Percentiles rank a stretch among this genome's conserved stretches.
These are phyloP conservation scores for Napeogenes sylphis DNA, from an alignment of 2,888 invertebrate genomes.

Conservation along the genomic window DNA sequence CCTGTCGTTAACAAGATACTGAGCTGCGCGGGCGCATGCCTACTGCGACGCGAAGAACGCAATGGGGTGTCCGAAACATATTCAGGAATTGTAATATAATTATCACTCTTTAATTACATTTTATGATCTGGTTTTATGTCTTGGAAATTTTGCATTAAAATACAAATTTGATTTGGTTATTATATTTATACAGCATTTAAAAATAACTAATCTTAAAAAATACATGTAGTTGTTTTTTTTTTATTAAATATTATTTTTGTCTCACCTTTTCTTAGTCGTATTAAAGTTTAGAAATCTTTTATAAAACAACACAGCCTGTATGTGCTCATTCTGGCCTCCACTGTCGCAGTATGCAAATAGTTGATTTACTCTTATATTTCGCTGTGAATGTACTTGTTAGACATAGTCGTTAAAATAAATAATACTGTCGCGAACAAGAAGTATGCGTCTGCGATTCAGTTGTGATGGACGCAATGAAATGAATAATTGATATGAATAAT, in stretches of 20 bases:
- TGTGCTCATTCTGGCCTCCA: slow-evolving; percentile 28
- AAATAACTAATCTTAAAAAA: too few species aligned
- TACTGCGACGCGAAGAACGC: slow-evolving; percentile 14
- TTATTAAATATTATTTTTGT: too few species aligned
- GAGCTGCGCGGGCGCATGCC: slow-evolving; percentile 37
- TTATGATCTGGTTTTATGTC: background rate
- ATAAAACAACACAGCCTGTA: slow-evolving; percentile 23
- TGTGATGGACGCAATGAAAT: slow-evolving; percentile 55
- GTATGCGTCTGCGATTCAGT: slow-evolving; percentile 50
- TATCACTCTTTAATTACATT: background rate
- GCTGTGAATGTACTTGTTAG: slow-evolving; percentile 37
- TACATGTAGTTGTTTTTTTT: too few species aligned
- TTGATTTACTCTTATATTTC: slow-evolving; percentile 61
- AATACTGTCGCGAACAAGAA: slow-evolving; percentile 57
- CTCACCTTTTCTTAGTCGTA: too few species aligned
- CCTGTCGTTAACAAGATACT: slow-evolving; percentile 45
- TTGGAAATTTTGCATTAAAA: too few species aligned
- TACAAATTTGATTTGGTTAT: too few species aligned
- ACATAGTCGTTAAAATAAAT: slow-evolving; percentile 52
- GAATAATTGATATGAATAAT: slow-evolving; percentile 47
- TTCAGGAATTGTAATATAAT: background rate
- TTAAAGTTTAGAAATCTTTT: background rate
- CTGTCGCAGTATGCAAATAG: slow-evolving; percentile 58
- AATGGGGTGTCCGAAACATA: background rate
- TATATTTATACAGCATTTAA: too few species aligned